A percentile compares a stretch with the other conserved stretches of the same genome.
phyloP scores from a whole-genome alignment of 2,888 invertebrate species.

The Trachelus tabidus region DNA sequence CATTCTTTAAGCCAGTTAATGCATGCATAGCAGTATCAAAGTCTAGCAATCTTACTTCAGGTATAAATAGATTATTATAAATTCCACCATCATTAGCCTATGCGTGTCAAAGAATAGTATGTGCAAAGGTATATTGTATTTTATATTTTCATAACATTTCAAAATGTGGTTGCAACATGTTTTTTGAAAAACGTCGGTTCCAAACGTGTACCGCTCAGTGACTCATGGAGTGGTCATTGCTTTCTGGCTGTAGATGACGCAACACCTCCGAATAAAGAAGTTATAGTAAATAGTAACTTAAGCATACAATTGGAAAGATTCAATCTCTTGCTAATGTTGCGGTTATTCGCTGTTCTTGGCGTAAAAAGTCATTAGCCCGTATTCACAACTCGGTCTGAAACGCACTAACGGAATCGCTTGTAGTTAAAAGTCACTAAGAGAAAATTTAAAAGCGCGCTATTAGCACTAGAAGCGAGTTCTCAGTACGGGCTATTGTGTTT shows the following conservation, averaged over 20 bases:
- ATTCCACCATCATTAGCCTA: neutral
- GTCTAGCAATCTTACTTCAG: constrained; percentile 8
- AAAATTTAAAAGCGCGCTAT: too few relatives aligned
- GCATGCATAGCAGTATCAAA: constrained; percentile 11
- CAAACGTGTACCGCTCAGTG: constrained; percentile 3
- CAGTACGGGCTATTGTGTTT: too few relatives aligned
- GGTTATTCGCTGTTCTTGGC: too few relatives aligned
- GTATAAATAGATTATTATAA: constrained; percentile 4
- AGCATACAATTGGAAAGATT: constrained; percentile 11
- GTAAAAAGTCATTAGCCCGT: too few relatives aligned
- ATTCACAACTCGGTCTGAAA: too few relatives aligned
- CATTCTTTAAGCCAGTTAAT: constrained; percentile 18
- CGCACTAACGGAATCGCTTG: too few relatives aligned
- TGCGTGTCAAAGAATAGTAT: too few relatives aligned
- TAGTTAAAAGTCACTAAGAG: too few relatives aligned
- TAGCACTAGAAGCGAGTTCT: too few relatives aligned
- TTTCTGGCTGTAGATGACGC: neutral
- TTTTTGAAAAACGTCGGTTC: constrained; percentile 2
- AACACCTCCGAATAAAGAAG: neutral
- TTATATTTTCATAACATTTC: constrained; percentile 4
- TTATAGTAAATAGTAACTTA: neutral
- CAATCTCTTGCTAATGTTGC: too few relatives aligned
- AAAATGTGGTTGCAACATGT: constrained; percentile 12
- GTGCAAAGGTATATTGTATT: too few relatives aligned
- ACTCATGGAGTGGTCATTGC: constrained; percentile 14